Evolutionary conservation across 2,113 vertebrate genomes (phyloP).

Genomic region (Dasypus novemcinctus): DNA sequence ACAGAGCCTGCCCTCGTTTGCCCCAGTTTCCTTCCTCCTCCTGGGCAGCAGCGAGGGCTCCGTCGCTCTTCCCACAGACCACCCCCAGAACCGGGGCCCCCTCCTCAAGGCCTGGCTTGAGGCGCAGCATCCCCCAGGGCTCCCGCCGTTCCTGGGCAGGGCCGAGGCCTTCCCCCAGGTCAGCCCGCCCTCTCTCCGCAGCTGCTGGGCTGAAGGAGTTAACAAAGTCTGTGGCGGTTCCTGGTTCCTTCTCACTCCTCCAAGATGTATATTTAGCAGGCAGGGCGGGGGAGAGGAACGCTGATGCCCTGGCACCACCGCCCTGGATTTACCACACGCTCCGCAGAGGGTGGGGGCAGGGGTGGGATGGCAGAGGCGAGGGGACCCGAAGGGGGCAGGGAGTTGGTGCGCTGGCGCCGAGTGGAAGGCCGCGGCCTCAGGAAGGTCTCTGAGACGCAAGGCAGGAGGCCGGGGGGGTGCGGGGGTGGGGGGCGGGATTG

Average conservation of each 20-base stretch:
- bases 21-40: neutral
- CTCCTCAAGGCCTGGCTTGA: neutral
- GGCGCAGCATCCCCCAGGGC: fast-evolving
- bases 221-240: neutral
- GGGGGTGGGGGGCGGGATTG: fast-evolving
- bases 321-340: neutral
- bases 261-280: constrained; percentile 60
- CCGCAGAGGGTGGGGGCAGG: fast-evolving
- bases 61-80: neutral
- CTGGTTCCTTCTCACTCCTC: neutral
- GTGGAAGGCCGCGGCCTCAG: neutral
- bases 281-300: neutral
- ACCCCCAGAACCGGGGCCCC: neutral
- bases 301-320: neutral
- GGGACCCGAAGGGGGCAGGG: neutral
- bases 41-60: neutral
- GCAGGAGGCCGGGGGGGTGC: neutral
- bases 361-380: neutral
- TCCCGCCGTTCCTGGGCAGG: neutral
- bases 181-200: fast-evolving
- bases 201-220: constrained; percentile 1
- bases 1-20: neutral
- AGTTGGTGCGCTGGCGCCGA: neutral
- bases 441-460: neutral
- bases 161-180: fast-evolving